A percentile compares a stretch with the other conserved stretches of the same genome.
These are phyloP conservation scores for Psammodynastes pulverulentus DNA, from an alignment of 2,113 vertebrate genomes.

Conservation along the genomic window DNA sequence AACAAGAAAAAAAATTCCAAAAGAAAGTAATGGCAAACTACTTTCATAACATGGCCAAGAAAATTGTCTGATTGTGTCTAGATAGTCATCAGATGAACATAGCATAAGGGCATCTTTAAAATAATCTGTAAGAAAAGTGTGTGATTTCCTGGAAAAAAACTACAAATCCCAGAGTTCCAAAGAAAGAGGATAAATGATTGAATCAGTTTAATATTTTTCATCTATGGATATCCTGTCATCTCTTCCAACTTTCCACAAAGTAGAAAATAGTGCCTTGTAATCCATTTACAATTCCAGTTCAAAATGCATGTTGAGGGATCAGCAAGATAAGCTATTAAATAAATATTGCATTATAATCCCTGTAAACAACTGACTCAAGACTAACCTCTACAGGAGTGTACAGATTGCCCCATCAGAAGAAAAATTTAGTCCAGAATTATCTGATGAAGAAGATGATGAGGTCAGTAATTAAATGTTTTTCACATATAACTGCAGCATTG, in stretches of 20 bases:
- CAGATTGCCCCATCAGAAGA: neutral
- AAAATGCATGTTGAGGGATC: neutral
- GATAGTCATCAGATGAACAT: neutral
- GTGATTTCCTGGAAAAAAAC: neutral
- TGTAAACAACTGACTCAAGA: conserved; percentile 28
- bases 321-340: neutral
- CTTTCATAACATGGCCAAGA: neutral
- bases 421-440: conserved; percentile 22
- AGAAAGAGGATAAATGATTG: neutral
- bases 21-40: neutral
- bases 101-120: neutral
- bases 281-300: neutral
- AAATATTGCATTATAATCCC: neutral
- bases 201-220: neutral
- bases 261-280: neutral
- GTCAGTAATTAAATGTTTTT: conserved; percentile 39
- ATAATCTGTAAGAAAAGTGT: neutral
- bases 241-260: neutral
- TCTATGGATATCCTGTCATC: neutral
- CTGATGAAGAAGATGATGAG: conserved; percentile 50
- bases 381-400: conserved; percentile 49
- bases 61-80: neutral
- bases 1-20: neutral
- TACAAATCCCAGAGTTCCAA: neutral
- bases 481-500: neutral